Conservation (phyloP, 2,797 vertebrate species). For the Megaceryle alcyon region DNA sequence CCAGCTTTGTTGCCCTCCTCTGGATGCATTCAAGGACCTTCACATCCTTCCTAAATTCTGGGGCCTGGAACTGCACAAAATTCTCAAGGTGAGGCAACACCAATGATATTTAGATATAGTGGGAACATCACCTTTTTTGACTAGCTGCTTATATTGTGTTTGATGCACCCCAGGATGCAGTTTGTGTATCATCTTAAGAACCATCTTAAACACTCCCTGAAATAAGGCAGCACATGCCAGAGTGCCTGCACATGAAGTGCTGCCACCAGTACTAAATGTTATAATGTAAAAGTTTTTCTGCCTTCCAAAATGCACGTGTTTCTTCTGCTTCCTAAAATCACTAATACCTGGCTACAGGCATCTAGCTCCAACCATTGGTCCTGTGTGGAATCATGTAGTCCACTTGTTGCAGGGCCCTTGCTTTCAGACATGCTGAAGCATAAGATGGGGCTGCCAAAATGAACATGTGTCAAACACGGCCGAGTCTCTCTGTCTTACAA, state of each 20-base stretch:
- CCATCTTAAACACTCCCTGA: not conserved
- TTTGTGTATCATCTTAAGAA: not conserved
- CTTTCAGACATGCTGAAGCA: not conserved
- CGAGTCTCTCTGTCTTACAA: not conserved
- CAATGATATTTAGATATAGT: not conserved
- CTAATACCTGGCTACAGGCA: not conserved
- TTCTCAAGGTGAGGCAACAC: not conserved
- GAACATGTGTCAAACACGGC: not conserved
- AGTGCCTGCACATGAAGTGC: not conserved
- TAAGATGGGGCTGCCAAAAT: not conserved
- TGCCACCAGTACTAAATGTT: not conserved
- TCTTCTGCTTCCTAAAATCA: not conserved
- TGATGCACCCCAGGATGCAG: not conserved
- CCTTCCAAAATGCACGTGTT: not conserved
- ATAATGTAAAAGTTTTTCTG: not conserved
- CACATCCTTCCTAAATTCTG: not conserved
- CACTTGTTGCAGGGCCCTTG: not conserved
- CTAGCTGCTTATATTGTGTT: not conserved
- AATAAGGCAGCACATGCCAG: not conserved
- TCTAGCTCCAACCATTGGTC: not conserved
- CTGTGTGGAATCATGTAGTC: not conserved
- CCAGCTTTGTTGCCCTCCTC: not conserved
- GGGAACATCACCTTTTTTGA: not conserved
- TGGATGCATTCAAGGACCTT: not conserved
- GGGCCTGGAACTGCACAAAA: fast-evolving